These are phyloP conservation scores for Cheilosia vernalis DNA, from an alignment of 2,888 invertebrate genomes.

Conservation along the genomic window DNA sequence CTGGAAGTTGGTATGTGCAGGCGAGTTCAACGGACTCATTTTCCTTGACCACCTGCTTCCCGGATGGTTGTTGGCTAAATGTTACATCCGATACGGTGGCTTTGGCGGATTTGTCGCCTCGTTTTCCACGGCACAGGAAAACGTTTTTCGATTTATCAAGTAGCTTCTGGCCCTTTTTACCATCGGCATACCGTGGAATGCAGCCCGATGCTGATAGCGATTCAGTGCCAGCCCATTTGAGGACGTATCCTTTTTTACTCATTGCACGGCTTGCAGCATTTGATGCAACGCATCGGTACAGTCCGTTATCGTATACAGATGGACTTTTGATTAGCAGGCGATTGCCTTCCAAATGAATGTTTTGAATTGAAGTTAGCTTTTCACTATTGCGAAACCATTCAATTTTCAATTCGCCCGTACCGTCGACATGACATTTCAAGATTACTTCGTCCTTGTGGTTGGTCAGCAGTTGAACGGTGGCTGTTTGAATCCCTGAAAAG, in stretches of 20 bases:
- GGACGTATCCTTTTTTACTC: conserved; percentile 81
- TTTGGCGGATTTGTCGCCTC: conserved; percentile 78
- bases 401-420: conserved; percentile 79
- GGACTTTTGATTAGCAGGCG: conserved; percentile 81
- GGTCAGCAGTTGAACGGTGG: conserved; percentile 80
- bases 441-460: conserved; percentile 80
- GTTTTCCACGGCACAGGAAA: conserved; percentile 82
- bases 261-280: conserved; percentile 87
- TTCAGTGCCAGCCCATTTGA: conserved; percentile 76
- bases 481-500: conserved; percentile 80
- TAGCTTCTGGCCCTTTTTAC: conserved; percentile 79
- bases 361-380: conserved; percentile 85
- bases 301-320: conserved; percentile 86
- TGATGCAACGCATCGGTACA: conserved; percentile 89
- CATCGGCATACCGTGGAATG: conserved; percentile 77
- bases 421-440: conserved; percentile 82
- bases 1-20: conserved; percentile 85
- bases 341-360: conserved; percentile 85
- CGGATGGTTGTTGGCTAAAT: conserved; percentile 84
- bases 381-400: conserved; percentile 85
- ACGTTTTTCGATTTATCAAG: conserved; percentile 77
- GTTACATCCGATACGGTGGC: conserved; percentile 52
- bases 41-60: conserved; percentile 86
- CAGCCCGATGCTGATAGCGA: conserved; percentile 77
- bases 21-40: conserved; percentile 86